phyloP scores from a whole-genome alignment of 2,797 vertebrate species.

The Dendrocincla fuliginosa region DNA sequence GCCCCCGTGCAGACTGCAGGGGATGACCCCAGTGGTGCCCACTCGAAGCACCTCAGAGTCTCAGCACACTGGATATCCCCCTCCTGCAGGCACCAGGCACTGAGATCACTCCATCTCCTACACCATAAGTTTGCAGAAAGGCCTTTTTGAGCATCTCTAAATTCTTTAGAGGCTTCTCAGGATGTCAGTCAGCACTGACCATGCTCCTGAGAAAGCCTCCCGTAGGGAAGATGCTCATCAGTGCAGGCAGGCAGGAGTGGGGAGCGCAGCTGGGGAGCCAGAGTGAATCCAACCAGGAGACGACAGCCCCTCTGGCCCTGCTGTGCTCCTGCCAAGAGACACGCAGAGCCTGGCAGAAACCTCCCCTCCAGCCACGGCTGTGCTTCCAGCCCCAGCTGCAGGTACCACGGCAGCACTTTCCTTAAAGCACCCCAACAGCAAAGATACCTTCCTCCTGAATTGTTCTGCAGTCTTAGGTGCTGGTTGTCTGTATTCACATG shows the following conservation, averaged over 20 bases:
- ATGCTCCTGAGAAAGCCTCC: neutral
- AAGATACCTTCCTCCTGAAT: neutral
- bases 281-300: neutral
- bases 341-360: neutral
- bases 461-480: neutral
- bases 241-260: neutral
- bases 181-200: constrained; percentile 29
- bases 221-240: constrained; percentile 24
- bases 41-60: neutral
- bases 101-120: neutral
- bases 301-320: neutral
- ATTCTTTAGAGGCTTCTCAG: constrained; percentile 34
- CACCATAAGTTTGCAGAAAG: neutral
- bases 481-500: neutral
- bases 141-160: neutral
- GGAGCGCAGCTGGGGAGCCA: constrained; percentile 18
- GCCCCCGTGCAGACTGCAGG: fast-evolving
- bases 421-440: neutral
- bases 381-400: neutral
- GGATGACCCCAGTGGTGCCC: neutral
- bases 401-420: neutral
- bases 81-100: neutral
- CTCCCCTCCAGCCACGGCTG: neutral
- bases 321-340: neutral
- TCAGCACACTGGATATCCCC: fast-evolving